Conservation (phyloP, 2,888 invertebrate species). For the Meandrusa payeni region DNA sequence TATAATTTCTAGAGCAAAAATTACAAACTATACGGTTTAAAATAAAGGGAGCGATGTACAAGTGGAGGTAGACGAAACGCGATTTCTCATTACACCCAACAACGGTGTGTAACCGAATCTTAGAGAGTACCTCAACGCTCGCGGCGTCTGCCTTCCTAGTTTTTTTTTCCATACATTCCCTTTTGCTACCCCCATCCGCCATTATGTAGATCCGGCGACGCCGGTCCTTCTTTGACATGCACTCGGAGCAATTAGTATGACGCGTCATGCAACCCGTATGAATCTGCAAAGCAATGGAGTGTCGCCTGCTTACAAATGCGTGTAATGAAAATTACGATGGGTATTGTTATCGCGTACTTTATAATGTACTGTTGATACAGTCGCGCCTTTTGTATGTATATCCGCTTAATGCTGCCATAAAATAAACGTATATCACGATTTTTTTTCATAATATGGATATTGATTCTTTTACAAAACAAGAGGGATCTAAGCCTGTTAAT, state of each 20-base stretch:
- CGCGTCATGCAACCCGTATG: conserved; percentile 44
- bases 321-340: conserved; percentile 36
- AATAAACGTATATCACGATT: no score
- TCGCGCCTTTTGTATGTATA: conserved; percentile 5
- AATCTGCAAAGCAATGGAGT: conserved; percentile 31
- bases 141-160: conserved; percentile 54
- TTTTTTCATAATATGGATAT: no score
- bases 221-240: conserved; percentile 78
- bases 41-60: conserved; percentile 3
- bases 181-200: conserved; percentile 65
- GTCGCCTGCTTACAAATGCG: conserved; percentile 33
- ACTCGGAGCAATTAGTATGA: conserved; percentile 77
- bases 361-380: conserved; percentile 12
- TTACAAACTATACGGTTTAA: conserved; percentile 5
- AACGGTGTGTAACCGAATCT: conserved; percentile 66
- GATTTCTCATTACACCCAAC: conserved; percentile 54
- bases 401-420: no score
- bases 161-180: conserved; percentile 63
- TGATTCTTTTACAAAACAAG: no score
- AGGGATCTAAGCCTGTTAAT: no score
- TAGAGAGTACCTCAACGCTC: conserved; percentile 42
- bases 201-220: conserved; percentile 78
- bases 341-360: conserved; percentile 24
- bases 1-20: no score
- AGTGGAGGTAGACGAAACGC: conserved; percentile 37